These are phyloP conservation scores for Orussus abietinus DNA, from an alignment of 1,140 invertebrate species.

Conservation along the genomic window DNA sequence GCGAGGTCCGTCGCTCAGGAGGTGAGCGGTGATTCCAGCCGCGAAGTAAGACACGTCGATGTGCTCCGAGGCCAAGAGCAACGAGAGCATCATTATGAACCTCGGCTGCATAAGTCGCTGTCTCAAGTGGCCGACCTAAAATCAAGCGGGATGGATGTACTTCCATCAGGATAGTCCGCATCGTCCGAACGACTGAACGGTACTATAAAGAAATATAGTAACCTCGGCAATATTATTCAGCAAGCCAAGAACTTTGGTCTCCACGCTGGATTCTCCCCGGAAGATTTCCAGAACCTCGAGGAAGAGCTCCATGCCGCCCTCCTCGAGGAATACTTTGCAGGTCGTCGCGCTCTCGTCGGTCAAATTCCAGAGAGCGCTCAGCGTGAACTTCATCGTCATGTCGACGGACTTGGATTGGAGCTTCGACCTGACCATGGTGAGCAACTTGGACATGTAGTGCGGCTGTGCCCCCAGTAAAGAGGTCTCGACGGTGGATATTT, in stretches of 20 bases:
- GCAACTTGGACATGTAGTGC: slow-evolving; percentile 70
- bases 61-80: slow-evolving; percentile 62
- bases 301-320: slow-evolving; percentile 69
- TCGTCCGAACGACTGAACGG: too few relatives aligned
- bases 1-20: slow-evolving; percentile 61
- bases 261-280: slow-evolving; percentile 63
- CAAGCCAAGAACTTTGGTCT: slow-evolving; percentile 77
- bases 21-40: slow-evolving; percentile 75
- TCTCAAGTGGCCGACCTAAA: slow-evolving; percentile 54
- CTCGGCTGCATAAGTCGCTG: slow-evolving; percentile 61
- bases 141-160: too few relatives aligned
- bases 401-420: slow-evolving; percentile 61
- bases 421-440: slow-evolving; percentile 66
- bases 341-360: slow-evolving; percentile 74
- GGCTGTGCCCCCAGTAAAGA: slow-evolving; percentile 67
- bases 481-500: slow-evolving; percentile 74
- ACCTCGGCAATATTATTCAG: slow-evolving; percentile 84
- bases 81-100: slow-evolving; percentile 63
- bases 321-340: slow-evolving; percentile 69
- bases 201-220: slow-evolving; percentile 15
- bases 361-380: slow-evolving; percentile 80
- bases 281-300: slow-evolving; percentile 65
- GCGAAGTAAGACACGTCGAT: slow-evolving; percentile 84
- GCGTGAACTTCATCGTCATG: slow-evolving; percentile 77
- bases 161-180: too few relatives aligned